phyloP scores from a whole-genome alignment of 2,113 vertebrate species.

The Daboia siamensis region DNA sequence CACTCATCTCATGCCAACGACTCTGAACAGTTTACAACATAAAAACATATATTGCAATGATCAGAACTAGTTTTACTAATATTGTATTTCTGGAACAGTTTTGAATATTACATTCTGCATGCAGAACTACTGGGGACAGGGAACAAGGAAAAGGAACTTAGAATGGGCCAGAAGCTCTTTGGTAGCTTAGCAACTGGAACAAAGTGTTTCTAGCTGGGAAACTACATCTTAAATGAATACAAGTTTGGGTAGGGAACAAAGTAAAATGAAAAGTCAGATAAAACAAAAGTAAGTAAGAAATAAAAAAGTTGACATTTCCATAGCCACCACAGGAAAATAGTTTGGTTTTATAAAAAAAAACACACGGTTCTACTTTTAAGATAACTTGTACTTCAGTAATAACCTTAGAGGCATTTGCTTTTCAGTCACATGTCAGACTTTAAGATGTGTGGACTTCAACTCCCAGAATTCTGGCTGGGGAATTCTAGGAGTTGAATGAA shows the following conservation, averaged over 20 bases:
- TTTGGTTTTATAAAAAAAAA: neutral
- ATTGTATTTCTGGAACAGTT: neutral
- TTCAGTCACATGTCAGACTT: slow-evolving; percentile 58
- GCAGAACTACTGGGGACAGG: neutral
- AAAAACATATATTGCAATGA: neutral
- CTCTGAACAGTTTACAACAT: neutral
- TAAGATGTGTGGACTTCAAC: neutral
- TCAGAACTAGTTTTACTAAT: neutral
- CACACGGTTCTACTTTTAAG: neutral
- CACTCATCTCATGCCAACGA: neutral
- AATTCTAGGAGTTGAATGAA: neutral
- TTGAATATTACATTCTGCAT: neutral
- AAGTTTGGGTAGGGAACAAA: neutral
- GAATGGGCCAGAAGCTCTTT: neutral
- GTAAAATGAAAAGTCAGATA: neutral
- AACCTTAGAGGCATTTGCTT: slow-evolving; percentile 63
- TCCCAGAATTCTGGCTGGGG: neutral
- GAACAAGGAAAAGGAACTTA: neutral
- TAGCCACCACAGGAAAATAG: neutral
- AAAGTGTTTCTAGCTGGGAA: neutral
- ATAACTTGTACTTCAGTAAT: slow-evolving; percentile 53
- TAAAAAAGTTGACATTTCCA: neutral
- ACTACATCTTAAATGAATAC: neutral
- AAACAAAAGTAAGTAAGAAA: neutral
- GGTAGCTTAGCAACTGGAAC: slow-evolving; percentile 9